A percentile compares a stretch with the other conserved stretches of the same genome.
Evolutionary conservation across 2,113 vertebrate species (phyloP).

Genomic region (Phycodurus eques): DNA sequence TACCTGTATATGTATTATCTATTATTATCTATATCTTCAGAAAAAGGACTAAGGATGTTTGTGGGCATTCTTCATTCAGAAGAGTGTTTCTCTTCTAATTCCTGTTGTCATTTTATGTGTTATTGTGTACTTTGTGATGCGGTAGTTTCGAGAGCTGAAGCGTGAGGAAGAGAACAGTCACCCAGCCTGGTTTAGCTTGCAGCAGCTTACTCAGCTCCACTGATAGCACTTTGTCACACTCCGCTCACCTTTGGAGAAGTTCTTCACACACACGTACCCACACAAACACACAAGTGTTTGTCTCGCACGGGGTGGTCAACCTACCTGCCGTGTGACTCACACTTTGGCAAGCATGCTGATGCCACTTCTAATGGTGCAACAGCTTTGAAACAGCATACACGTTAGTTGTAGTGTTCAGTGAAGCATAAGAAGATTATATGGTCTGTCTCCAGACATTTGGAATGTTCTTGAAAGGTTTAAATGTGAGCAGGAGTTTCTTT

Average conservation of each 20-base stretch:
- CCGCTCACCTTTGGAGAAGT: constrained; percentile 7
- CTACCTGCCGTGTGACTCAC: constrained; percentile 7
- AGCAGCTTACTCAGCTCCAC: constrained; percentile 9
- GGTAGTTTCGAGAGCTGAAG: background rate
- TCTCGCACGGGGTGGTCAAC: constrained; percentile 4
- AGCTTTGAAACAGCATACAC: background rate
- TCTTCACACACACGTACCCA: background rate
- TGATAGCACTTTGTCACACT: constrained; percentile 9
- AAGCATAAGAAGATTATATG: constrained; percentile 45
- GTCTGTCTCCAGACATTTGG: constrained; percentile 43
- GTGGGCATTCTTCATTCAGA: background rate
- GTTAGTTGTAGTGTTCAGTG: constrained; percentile 40
- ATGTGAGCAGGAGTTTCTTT: constrained; percentile 26
- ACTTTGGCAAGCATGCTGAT: background rate
- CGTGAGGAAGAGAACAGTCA: constrained; percentile 9
- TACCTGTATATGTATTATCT: background rate
- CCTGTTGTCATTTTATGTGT: background rate
- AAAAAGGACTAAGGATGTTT: background rate
- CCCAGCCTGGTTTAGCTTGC: constrained; percentile 9
- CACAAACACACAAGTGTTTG: constrained; percentile 4
- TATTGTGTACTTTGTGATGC: background rate
- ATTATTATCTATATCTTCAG: no score
- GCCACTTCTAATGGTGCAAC: background rate
- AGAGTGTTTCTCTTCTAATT: constrained; percentile 6
- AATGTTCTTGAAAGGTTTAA: constrained; percentile 33